A percentile compares a stretch with the other conserved stretches of the same genome.
These are phyloP conservation scores for Heliconius nattereri DNA, from an alignment of 1,140 invertebrate genomes.

Conservation along the genomic window DNA sequence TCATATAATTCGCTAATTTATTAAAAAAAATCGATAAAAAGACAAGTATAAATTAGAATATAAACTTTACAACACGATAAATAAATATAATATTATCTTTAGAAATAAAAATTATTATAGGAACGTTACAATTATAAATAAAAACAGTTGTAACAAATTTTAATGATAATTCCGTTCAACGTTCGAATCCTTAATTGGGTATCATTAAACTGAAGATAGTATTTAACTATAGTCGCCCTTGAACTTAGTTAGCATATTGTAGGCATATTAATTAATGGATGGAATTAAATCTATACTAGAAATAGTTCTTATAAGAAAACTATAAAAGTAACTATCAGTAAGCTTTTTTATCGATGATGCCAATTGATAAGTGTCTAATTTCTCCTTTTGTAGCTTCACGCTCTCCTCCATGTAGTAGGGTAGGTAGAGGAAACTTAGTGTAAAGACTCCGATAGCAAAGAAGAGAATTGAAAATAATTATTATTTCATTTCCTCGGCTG, in stretches of 20 bases:
- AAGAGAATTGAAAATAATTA: too few relatives aligned
- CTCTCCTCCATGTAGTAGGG: too few relatives aligned
- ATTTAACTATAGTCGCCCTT: slow-evolving; percentile 2
- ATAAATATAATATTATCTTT: neutral
- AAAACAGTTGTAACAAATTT: neutral
- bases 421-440: too few relatives aligned
- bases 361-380: neutral
- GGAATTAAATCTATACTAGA: neutral
- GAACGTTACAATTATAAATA: neutral
- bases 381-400: too few relatives aligned
- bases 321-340: neutral
- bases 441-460: too few relatives aligned
- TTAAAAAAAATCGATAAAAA: neutral
- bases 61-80: neutral
- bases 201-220: neutral
- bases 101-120: neutral
- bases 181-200: neutral
- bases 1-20: neutral
- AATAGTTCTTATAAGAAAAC: neutral
- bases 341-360: neutral
- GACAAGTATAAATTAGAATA: neutral
- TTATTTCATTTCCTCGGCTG: too few relatives aligned
- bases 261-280: neutral
- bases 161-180: neutral
- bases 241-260: slow-evolving; percentile 5